These are phyloP conservation scores for Ramazzottius varieornatus DNA, from an alignment of 2,888 invertebrate genomes.

Conservation along the genomic window DNA sequence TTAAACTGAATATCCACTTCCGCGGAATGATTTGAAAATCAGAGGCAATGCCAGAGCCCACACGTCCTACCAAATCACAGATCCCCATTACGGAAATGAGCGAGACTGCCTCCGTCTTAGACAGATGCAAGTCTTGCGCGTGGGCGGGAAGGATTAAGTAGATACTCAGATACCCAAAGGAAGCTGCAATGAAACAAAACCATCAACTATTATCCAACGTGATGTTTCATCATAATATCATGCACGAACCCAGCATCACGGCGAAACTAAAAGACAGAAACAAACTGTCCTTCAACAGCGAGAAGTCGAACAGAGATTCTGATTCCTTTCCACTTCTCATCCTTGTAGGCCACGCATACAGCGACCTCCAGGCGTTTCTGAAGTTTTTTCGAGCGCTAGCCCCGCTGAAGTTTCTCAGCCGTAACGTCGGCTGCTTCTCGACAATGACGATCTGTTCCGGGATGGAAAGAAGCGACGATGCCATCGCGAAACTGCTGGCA, in stretches of 20 bases:
- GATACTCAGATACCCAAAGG: not conserved
- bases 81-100: slow-evolving; percentile 46
- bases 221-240: no score
- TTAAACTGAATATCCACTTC: slow-evolving; percentile 38
- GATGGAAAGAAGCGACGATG: not conserved
- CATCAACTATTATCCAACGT: no score
- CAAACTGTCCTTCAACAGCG: not conserved
- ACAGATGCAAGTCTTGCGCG: not conserved
- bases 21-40: slow-evolving; percentile 43
- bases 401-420: not conserved
- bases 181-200: no score
- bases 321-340: not conserved
- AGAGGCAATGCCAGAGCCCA: slow-evolving; percentile 44
- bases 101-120: slow-evolving; percentile 32
- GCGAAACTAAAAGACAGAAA: not conserved
- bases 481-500: not conserved
- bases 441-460: not conserved
- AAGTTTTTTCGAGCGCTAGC: not conserved
- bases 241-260: not conserved
- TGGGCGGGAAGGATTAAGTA: not conserved
- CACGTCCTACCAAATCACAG: slow-evolving; percentile 39
- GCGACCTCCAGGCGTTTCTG: not conserved
- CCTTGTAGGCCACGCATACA: not conserved
- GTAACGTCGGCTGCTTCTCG: not conserved
- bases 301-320: not conserved